Conservation (phyloP, 1,140 invertebrate genomes). For the Euura saliciscinereae region DNA sequence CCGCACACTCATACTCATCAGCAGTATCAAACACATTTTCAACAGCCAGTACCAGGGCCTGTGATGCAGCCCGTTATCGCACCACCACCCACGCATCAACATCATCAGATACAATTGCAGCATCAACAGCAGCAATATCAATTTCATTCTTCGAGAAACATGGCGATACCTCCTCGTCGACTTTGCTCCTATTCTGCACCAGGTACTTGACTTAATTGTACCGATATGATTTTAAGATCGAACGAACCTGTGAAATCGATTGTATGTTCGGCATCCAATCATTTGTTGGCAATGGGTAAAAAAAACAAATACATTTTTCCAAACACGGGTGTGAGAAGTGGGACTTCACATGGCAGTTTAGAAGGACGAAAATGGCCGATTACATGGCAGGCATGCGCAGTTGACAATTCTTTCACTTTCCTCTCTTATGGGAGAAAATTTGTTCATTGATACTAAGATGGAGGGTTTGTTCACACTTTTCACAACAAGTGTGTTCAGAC, state of each 20-base stretch:
- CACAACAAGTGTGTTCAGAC: too few species aligned
- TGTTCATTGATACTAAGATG: too few species aligned
- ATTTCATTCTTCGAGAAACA: slow-evolving; percentile 36
- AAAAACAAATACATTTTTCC: too few species aligned
- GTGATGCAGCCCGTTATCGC: slow-evolving; percentile 21
- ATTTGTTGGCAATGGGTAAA: too few species aligned
- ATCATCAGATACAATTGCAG: slow-evolving; percentile 44
- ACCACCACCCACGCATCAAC: slow-evolving; percentile 34
- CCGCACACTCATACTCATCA: background rate
- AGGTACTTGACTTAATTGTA: slow-evolving; percentile 33
- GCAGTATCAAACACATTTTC: slow-evolving; percentile 29
- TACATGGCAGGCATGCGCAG: too few species aligned
- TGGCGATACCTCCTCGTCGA: slow-evolving; percentile 24
- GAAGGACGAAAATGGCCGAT: too few species aligned
- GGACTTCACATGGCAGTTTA: too few species aligned
- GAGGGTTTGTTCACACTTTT: too few species aligned
- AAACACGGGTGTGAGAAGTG: too few species aligned
- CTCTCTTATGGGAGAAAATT: too few species aligned
- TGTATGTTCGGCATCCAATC: too few species aligned
- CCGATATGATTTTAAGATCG: background rate
- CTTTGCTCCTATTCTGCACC: slow-evolving; percentile 35
- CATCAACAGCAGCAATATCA: slow-evolving; percentile 42
- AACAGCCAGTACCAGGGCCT: slow-evolving; percentile 29
- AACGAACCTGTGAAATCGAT: background rate
- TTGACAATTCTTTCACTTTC: too few species aligned